These are phyloP conservation scores for Acromyrmex heyeri DNA, from an alignment of 1,140 invertebrate species.

Conservation along the genomic window DNA sequence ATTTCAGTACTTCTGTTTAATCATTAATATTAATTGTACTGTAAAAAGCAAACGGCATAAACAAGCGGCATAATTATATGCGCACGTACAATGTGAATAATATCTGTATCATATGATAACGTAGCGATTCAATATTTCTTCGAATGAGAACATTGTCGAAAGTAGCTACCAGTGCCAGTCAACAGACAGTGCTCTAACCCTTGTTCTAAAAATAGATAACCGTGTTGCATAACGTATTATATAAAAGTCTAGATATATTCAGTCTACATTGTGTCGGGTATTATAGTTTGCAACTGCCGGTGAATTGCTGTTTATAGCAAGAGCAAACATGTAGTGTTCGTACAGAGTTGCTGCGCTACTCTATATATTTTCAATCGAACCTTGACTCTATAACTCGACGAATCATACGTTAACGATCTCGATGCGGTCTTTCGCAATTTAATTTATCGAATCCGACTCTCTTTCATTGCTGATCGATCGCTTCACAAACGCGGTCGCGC, in stretches of 20 bases:
- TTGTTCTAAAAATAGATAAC: constrained; percentile 23
- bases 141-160: constrained; percentile 30
- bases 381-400: constrained; percentile 53
- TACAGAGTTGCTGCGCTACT: background rate
- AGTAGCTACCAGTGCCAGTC: constrained; percentile 34
- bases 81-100: background rate
- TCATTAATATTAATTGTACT: background rate
- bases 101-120: background rate
- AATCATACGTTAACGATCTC: constrained; percentile 78
- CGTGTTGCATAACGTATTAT: constrained; percentile 32
- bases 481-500: constrained; percentile 62
- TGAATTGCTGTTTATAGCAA: constrained; percentile 24
- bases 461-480: constrained; percentile 38
- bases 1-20: background rate
- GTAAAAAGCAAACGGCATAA: background rate
- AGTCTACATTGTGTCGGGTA: constrained; percentile 34
- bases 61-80: background rate
- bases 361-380: constrained; percentile 32
- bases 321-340: background rate
- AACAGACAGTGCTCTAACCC: constrained; percentile 10
- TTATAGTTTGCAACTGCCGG: background rate
- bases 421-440: constrained; percentile 72
- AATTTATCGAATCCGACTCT: constrained; percentile 70
- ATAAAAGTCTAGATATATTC: constrained; percentile 36
- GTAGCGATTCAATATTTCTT: background rate